Conservation (phyloP, 2,113 vertebrate species). For the Hippolais icterina region DNA sequence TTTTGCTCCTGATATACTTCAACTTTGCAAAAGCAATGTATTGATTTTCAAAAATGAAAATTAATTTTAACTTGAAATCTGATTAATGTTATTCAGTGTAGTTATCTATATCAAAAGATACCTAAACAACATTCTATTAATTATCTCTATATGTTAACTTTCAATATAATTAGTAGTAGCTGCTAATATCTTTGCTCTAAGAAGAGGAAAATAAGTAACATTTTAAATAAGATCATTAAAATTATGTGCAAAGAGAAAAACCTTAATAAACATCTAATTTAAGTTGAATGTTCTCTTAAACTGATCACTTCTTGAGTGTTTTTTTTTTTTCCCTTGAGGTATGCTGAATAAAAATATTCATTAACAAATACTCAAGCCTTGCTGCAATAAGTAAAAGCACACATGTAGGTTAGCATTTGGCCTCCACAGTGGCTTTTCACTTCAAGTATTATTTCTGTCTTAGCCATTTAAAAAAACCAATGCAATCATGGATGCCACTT, state of each 20-base stretch:
- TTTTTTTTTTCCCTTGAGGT: neutral
- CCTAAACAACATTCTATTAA: neutral
- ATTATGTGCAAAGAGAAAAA: neutral
- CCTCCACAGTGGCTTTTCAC: neutral
- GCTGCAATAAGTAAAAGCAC: neutral
- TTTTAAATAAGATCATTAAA: neutral
- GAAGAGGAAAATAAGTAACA: neutral
- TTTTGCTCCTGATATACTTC: neutral
- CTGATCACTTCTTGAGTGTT: neutral
- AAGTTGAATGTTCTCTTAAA: constrained; percentile 26
- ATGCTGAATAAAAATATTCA: neutral
- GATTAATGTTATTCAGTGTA: neutral
- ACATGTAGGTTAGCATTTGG: neutral
- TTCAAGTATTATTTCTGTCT: neutral
- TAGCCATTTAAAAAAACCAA: neutral
- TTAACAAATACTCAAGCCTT: neutral
- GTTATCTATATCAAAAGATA: neutral
- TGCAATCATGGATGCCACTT: constrained; percentile 10
- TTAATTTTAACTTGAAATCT: neutral
- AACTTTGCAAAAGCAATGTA: neutral
- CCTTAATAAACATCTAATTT: constrained; percentile 11
- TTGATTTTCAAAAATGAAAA: neutral
- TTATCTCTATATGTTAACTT: neutral
- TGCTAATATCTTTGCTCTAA: neutral
- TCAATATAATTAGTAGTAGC: neutral